Base-by-base conservation (phyloP, 2,113 vertebrate species). In the Cyanocitta stelleri region DNA sequence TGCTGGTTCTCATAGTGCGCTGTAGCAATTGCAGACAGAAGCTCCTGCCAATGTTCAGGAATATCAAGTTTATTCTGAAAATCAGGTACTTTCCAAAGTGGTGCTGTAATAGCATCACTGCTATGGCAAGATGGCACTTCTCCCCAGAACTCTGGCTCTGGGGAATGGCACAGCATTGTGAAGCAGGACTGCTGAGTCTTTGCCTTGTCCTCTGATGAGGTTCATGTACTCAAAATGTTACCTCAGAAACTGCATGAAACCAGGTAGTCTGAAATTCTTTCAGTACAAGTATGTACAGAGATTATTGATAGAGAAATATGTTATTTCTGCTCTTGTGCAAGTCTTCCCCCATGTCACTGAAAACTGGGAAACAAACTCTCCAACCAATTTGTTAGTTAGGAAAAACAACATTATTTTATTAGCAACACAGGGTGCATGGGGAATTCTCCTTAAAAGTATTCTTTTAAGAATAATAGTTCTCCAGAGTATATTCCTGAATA, bases 1-100 rank as follows among this genome's bases (percentile, higher is more conserved):
- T 2, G 0, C 52, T 80, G 1, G 4, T 69, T 87, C n/a, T 54
- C 16, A 5, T 3, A 19, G 4, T 2, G 1, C 2, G 0, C 41
- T 74, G 33, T 41, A 83, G 35, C 20, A 77, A 44, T 22, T 58
- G 23, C 35, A 87, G 48, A 14, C 26, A 94, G 73, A 84, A 62
- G 16, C 6, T 93, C 10, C 51, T 82, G 35, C 7, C 13, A 33
- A 3, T 48, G 3, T 44, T 72, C 26, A 62, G 35, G 22, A 92
- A 39, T 69, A 86, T 35, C 11, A 67, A 16, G 4, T 52, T 84
- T 80, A 26, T 63, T 67, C 30, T 71, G 55, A 81, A 87, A 84
- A 67, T 52, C 33, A 32, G 39, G 21, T 88, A 12, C 27, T 93
- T 92, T 71, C 48, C 64, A 48, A 83, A 81, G 16, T 9, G 11